A percentile compares a stretch with the other conserved stretches of the same genome.
Evolutionary conservation across 2,797 vertebrate genomes (phyloP).

Genomic region (Arvicola amphibius): DNA sequence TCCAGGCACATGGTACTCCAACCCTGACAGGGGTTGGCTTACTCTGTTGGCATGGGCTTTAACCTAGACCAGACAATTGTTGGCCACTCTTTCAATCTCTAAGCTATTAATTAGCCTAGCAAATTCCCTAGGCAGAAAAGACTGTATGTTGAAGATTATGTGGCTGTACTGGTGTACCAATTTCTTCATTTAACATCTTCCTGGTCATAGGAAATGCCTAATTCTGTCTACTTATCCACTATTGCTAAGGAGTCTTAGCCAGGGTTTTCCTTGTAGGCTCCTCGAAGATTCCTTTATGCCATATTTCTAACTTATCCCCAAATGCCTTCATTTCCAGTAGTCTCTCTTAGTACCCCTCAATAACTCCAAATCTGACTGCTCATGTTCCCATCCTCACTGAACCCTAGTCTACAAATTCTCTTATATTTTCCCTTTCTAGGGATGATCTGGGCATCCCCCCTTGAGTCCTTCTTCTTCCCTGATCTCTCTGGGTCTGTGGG

Average conservation of each 20-base stretch:
- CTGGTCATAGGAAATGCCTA: neutral
- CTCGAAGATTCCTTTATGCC: neutral
- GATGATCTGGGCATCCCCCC: neutral
- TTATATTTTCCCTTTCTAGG: neutral
- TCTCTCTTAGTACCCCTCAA: neutral
- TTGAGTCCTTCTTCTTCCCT: neutral
- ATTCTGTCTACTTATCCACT: neutral
- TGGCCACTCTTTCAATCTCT: neutral
- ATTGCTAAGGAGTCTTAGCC: neutral
- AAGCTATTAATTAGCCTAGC: neutral
- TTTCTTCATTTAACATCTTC: neutral
- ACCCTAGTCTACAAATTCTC: neutral
- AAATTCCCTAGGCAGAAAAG: neutral
- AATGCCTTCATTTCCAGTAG: neutral
- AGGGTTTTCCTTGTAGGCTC: neutral
- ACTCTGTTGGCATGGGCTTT: neutral
- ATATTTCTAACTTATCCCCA: neutral
- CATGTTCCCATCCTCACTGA: neutral
- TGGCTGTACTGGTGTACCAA: neutral
- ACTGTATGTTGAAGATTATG: neutral
- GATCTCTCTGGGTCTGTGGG: neutral
- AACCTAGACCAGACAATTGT: neutral
- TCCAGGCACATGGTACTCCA: neutral
- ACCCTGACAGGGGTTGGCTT: neutral
- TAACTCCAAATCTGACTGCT: neutral